These are phyloP conservation scores for Cichlasoma orientale DNA, from an alignment of 2,797 vertebrate genomes.

Conservation along the genomic window DNA sequence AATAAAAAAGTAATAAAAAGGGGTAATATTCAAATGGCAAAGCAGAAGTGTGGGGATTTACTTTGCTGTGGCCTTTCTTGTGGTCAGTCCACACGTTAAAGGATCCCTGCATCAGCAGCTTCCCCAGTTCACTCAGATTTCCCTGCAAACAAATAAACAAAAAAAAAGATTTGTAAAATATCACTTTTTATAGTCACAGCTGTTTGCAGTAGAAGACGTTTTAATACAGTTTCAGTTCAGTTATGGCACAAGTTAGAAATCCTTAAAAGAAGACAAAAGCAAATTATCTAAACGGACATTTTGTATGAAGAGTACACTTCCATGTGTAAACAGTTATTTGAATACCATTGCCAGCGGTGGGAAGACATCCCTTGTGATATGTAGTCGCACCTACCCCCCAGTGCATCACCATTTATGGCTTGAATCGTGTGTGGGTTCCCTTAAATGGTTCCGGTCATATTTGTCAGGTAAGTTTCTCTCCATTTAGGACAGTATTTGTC, in stretches of 20 bases:
- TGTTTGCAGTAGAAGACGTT: neutral
- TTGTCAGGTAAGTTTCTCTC: no score
- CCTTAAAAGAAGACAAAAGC: neutral
- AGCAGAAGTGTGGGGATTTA: neutral
- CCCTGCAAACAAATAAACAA: constrained; percentile 81
- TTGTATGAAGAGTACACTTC: neutral
- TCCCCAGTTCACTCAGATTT: constrained; percentile 90
- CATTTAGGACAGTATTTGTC: no score
- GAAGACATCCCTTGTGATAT: neutral
- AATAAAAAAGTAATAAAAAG: no score
- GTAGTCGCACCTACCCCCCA: neutral
- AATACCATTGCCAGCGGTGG: neutral
- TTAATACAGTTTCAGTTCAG: neutral
- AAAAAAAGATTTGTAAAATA: neutral
- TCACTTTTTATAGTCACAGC: neutral
- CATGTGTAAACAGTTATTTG: neutral
- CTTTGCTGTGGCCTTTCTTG: constrained; percentile 93
- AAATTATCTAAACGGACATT: neutral
- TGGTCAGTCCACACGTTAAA: constrained; percentile 95
- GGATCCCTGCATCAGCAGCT: constrained; percentile 91
- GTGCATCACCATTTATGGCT: no score
- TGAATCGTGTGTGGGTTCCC: no score
- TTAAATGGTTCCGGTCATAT: no score
- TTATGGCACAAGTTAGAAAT: neutral
- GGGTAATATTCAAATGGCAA: neutral